Percentiles rank a stretch among this genome's conserved stretches.
Conservation (phyloP, 2,888 invertebrate genomes). For the Nesidiocoris tenuis region DNA sequence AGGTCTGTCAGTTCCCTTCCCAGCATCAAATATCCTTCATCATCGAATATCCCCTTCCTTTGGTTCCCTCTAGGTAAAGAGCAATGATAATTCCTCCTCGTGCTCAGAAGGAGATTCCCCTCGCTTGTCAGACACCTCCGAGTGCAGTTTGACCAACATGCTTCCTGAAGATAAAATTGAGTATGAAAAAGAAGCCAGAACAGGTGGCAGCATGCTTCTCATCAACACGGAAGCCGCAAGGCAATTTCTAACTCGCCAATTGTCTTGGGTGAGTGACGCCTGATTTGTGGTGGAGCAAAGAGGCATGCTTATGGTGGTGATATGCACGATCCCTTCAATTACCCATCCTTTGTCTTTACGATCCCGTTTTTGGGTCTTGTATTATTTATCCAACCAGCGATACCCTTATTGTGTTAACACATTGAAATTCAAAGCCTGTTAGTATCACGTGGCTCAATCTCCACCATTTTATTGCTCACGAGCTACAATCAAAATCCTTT, state of each 20-base stretch:
- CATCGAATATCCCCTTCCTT: not conserved
- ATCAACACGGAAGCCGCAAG: slow-evolving; percentile 77
- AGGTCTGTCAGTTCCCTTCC: too few species aligned
- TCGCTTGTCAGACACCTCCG: slow-evolving; percentile 53
- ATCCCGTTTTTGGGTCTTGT: too few species aligned
- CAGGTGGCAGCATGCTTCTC: slow-evolving; percentile 65
- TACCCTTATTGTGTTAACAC: not conserved
- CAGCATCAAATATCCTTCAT: not conserved
- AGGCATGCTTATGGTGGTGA: not conserved
- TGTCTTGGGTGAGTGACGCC: slow-evolving; percentile 63
- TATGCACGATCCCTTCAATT: not conserved
- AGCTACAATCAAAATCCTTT: too few species aligned
- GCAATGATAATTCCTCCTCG: slow-evolving; percentile 60
- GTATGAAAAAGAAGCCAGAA: slow-evolving; percentile 51
- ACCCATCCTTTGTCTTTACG: not conserved
- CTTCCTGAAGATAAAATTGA: slow-evolving; percentile 48
- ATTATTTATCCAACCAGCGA: too few species aligned
- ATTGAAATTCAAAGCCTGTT: too few species aligned
- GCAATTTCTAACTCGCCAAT: slow-evolving; percentile 71
- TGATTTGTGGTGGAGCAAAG: not conserved
- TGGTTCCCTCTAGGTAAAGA: slow-evolving; percentile 55
- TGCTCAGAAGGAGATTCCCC: slow-evolving; percentile 56
- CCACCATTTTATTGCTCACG: too few species aligned
- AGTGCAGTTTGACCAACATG: slow-evolving; percentile 47
- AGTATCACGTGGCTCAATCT: too few species aligned